Conservation (phyloP, 2,888 invertebrate genomes). For the Tinea semifulvella region DNA sequence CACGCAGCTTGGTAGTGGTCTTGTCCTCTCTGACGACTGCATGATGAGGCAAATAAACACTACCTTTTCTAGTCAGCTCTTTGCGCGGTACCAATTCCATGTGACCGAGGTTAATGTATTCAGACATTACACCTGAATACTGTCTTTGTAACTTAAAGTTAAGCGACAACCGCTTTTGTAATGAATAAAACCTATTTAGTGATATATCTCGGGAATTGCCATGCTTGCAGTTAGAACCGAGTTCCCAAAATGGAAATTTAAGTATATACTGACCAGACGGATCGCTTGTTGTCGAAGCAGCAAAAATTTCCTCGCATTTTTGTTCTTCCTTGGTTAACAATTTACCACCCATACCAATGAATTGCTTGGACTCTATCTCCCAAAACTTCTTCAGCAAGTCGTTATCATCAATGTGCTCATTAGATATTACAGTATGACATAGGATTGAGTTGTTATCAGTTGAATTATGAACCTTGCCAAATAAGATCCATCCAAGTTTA, state of each 20-base stretch:
- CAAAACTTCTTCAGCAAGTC: slow-evolving; percentile 18
- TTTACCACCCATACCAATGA: neutral
- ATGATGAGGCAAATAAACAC: slow-evolving; percentile 26
- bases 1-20: slow-evolving; percentile 23
- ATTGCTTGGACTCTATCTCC: slow-evolving; percentile 19
- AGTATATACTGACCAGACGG: slow-evolving; percentile 18
- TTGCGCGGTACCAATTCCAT: slow-evolving; percentile 19
- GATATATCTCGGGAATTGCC: slow-evolving; percentile 17
- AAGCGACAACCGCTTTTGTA: slow-evolving; percentile 18
- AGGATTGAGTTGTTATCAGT: neutral
- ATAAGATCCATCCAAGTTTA: too few species aligned
- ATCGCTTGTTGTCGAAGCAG: slow-evolving; percentile 15
- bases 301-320: slow-evolving; percentile 17
- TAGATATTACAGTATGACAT: neutral
- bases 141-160: slow-evolving; percentile 17
- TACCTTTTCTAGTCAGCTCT: neutral
- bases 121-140: slow-evolving; percentile 20
- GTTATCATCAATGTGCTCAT: too few species aligned
- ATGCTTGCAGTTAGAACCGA: slow-evolving; percentile 14
- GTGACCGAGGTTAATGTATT: slow-evolving; percentile 22
- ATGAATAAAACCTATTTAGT: slow-evolving; percentile 13
- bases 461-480: neutral
- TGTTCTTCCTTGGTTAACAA: slow-evolving; percentile 17
- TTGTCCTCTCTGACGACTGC: slow-evolving; percentile 24
- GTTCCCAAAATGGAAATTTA: slow-evolving; percentile 17